Conservation (phyloP, 1,140 invertebrate genomes). For the Zaprionus ornatus region DNA sequence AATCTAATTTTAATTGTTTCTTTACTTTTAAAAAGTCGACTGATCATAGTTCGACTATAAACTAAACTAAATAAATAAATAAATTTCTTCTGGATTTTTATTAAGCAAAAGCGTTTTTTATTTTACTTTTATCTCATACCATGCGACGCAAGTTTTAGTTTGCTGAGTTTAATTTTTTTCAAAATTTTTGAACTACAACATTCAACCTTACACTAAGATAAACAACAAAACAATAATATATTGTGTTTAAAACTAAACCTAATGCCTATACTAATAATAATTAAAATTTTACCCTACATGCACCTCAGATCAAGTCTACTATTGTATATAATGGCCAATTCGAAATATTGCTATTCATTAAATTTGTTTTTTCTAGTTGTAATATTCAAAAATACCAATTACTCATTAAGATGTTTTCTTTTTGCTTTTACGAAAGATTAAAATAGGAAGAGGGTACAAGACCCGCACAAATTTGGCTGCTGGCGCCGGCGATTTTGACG, state of each 20-base stretch:
- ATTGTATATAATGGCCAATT: constrained; percentile 60
- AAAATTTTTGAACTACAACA: too few species aligned
- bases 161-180: too few species aligned
- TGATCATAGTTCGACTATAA: too few species aligned
- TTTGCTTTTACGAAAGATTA: constrained; percentile 44
- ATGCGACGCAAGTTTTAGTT: too few species aligned
- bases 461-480: constrained; percentile 27
- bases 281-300: constrained; percentile 26
- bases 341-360: constrained; percentile 3
- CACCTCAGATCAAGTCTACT: constrained; percentile 14
- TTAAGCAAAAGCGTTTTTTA: too few species aligned
- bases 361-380: constrained; percentile 17
- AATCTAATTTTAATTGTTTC: too few species aligned
- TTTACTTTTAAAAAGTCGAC: too few species aligned
- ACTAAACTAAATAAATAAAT: too few species aligned
- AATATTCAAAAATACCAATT: constrained; percentile 22
- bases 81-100: too few species aligned
- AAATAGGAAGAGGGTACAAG: constrained; percentile 76
- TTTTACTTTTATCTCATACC: too few species aligned
- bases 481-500: constrained; percentile 8
- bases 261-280: constrained; percentile 26
- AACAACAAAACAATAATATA: constrained; percentile 46
- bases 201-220: too few species aligned
- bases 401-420: constrained; percentile 14
- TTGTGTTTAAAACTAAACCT: constrained; percentile 41